phyloP scores from a whole-genome alignment of 2,888 invertebrate species.

The Caenorhabditis sp. region DNA sequence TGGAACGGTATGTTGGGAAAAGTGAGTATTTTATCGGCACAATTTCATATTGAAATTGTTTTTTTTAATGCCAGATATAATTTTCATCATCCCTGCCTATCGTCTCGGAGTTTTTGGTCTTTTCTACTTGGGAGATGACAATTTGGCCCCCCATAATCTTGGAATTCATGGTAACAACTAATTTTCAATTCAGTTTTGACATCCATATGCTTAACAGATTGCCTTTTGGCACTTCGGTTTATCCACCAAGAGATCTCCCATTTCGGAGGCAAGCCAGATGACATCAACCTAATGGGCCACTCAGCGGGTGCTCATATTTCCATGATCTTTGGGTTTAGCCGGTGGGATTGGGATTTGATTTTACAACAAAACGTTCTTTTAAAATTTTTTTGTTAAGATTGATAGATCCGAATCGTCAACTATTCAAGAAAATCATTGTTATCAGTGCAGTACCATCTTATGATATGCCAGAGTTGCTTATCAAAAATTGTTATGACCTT shows the following conservation, averaged over 20 bases:
- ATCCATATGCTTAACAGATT: slow-evolving; percentile 21
- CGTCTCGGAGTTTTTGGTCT: slow-evolving; percentile 75
- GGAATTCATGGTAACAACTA: slow-evolving; percentile 66
- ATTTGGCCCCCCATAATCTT: slow-evolving; percentile 69
- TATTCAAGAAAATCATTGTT: slow-evolving; percentile 43
- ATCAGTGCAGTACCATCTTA: slow-evolving; percentile 27
- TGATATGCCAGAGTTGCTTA: slow-evolving; percentile 38
- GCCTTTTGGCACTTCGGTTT: slow-evolving; percentile 38
- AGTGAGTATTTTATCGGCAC: slow-evolving; percentile 21
- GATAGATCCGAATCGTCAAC: slow-evolving; percentile 40
- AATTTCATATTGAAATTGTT: not conserved
- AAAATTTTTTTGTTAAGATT: slow-evolving; percentile 3
- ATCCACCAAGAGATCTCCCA: slow-evolving; percentile 56
- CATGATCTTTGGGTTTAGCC: slow-evolving; percentile 29
- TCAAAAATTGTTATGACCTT: slow-evolving; percentile 41
- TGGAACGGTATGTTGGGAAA: slow-evolving; percentile 69
- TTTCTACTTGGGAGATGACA: slow-evolving; percentile 68
- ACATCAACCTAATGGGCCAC: slow-evolving; percentile 58
- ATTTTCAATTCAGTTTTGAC: slow-evolving; percentile 5
- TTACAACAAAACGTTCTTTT: not conserved
- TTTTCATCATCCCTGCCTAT: slow-evolving; percentile 73
- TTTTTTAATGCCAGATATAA: slow-evolving; percentile 43
- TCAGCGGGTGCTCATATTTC: slow-evolving; percentile 53
- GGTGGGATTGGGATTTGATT: not conserved
- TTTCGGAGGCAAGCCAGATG: slow-evolving; percentile 48